Evolutionary conservation across 2,888 invertebrate species (phyloP).

Genomic region (Hyppa rectilinea): DNA sequence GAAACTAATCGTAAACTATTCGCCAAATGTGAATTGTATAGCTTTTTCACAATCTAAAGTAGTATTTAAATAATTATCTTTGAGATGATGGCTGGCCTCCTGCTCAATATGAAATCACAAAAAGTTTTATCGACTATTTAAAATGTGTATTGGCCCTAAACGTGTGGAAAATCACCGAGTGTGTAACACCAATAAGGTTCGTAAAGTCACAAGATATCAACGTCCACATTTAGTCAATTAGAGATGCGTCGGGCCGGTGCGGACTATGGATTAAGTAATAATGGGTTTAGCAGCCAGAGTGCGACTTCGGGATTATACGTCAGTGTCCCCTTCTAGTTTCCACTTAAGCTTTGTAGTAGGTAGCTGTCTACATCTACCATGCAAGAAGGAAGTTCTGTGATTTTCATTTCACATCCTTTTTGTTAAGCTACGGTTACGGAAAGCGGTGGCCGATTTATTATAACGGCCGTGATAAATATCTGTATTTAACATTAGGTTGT

Average conservation of each 20-base stretch:
- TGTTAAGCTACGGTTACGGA: no score
- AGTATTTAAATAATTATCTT: no score
- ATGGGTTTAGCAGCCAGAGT: background rate
- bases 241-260: background rate
- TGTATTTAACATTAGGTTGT: no score
- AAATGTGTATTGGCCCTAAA: background rate
- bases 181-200: background rate
- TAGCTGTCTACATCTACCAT: no score
- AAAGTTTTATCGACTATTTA: background rate
- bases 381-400: no score
- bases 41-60: no score
- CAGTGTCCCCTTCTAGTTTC: background rate
- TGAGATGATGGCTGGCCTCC: no score
- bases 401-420: background rate
- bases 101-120: no score
- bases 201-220: background rate
- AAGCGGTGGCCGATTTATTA: no score
- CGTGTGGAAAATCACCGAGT: background rate
- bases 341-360: no score
- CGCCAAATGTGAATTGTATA: no score
- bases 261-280: background rate
- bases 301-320: background rate
- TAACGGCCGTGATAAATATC: no score
- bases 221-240: background rate
- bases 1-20: background rate